phyloP scores from a whole-genome alignment of 1,140 invertebrate species.

The Medauroidea extradentata region DNA sequence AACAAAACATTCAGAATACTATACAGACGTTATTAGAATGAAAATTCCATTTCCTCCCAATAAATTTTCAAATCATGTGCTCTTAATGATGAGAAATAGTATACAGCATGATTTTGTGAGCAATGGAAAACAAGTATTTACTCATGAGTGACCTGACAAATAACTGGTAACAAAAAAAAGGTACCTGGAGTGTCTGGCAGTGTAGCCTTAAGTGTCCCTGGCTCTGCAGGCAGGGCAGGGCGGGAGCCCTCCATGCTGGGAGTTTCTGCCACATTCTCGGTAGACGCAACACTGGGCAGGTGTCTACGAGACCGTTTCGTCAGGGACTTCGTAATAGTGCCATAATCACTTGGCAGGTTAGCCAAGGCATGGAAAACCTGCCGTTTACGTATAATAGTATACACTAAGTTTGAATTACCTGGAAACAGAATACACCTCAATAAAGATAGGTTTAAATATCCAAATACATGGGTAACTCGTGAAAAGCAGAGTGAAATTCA shows the following conservation, averaged over 20 bases:
- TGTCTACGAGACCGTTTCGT: constrained; percentile 57
- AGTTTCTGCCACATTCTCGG: constrained; percentile 23
- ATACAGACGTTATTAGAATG: too few species aligned
- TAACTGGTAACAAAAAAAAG: too few species aligned
- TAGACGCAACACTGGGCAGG: constrained; percentile 13
- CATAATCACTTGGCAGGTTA: constrained; percentile 90
- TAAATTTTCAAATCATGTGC: too few species aligned
- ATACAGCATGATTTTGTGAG: too few species aligned
- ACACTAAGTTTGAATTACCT: constrained; percentile 97
- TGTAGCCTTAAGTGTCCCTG: constrained; percentile 84
- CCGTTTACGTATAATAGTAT: constrained; percentile 97
- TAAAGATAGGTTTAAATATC: constrained; percentile 10
- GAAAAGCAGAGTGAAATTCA: not conserved
- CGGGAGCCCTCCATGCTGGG: constrained; percentile 75
- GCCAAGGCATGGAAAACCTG: constrained; percentile 96
- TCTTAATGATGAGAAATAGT: too few species aligned
- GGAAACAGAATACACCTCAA: constrained; percentile 22
- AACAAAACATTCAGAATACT: too few species aligned
- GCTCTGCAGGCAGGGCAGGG: constrained; percentile 83
- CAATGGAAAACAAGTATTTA: too few species aligned
- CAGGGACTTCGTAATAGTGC: constrained; percentile 80
- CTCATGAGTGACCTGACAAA: too few species aligned
- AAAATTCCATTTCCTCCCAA: too few species aligned
- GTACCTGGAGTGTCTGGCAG: constrained; percentile 80
- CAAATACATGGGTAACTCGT: not conserved